A percentile compares a stretch with the other conserved stretches of the same genome.
phyloP scores from a whole-genome alignment of 2,888 invertebrate genomes.

The Villa cingulata region DNA sequence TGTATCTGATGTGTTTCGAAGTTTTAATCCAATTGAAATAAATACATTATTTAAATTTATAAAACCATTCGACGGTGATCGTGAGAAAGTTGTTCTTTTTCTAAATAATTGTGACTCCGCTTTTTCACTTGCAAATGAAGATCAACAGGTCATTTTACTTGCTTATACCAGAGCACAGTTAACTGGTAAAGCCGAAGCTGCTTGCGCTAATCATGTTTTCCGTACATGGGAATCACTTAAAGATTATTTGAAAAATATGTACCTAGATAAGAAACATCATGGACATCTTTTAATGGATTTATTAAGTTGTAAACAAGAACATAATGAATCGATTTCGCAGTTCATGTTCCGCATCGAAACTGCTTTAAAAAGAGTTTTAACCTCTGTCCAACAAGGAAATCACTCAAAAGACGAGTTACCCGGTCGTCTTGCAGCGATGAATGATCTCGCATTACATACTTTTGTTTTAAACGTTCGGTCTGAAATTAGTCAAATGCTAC shows the following conservation, averaged over 20 bases:
- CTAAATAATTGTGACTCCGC: not conserved
- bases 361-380: not conserved
- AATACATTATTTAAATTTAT: not conserved
- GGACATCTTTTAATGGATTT: conserved; percentile 5
- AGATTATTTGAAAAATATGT: conserved; percentile 6
- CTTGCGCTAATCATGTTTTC: conserved; percentile 3
- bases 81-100: not conserved
- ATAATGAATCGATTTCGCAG: conserved; percentile 4
- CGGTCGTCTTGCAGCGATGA: not conserved
- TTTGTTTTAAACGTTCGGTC: not conserved
- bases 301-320: conserved; percentile 2
- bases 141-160: not conserved
- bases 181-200: conserved; percentile 7
- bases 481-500: not conserved
- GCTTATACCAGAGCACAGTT: conserved; percentile 4
- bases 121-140: not conserved
- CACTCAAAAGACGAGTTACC: not conserved
- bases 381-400: not conserved
- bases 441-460: not conserved
- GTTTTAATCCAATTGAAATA: not conserved
- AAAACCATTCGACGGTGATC: not conserved
- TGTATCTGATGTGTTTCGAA: too few species aligned
- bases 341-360: conserved; percentile 4
- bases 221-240: conserved; percentile 1
- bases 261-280: conserved; percentile 5